Base-by-base conservation (phyloP, 1,140 invertebrate genomes). In the Drosophila neocordata region DNA sequence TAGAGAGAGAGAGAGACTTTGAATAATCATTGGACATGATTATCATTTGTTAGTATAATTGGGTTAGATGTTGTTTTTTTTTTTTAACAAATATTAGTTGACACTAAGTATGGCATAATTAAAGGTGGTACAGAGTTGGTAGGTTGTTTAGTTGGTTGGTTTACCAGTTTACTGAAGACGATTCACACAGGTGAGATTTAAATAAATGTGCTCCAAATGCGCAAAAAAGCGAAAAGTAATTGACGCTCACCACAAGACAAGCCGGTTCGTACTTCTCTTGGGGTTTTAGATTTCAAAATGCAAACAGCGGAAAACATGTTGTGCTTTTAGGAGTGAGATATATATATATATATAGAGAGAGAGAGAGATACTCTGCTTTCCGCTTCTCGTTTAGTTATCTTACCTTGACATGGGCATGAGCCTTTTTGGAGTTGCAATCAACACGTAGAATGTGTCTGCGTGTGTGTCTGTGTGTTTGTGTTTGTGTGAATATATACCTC, bases 121-220 rank as follows among this genome's bases (percentile, higher is more conserved):
- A 87, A 88, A 79, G 83, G 65, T 48, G 41, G 4, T 20, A 48
- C 24, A 51, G 55, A 18, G 9, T 12, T 15, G 15, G 37, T 4
- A 9, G 31, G 44, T n/a, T 12, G 12, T 1, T 24, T 31, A 5
- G 38, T 13, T 18, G 37, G 63, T 35, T 15, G 35, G 27, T 8
- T 44, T 27, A 62, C 71, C 73, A 7, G 37, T 31, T 31, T 6
- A 31, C 35, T 22, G 51, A 18, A 55, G 60, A 67, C 48, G 66
- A 34, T 31, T 52, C 41, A 62, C 57, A 44, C 75, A 87, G 79
- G 83, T 88, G 83, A 88, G 83, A 88, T 88, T 88, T 79, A 88
- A 88, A 88, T 83, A 83, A 88, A 88, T 88, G 83, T 88, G 83
- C 83, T 88, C 83, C 79, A 88, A 88, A 88, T 88, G 83, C 79